Conservation (phyloP, 2,888 invertebrate genomes). For the Phymatocera aterrima region DNA sequence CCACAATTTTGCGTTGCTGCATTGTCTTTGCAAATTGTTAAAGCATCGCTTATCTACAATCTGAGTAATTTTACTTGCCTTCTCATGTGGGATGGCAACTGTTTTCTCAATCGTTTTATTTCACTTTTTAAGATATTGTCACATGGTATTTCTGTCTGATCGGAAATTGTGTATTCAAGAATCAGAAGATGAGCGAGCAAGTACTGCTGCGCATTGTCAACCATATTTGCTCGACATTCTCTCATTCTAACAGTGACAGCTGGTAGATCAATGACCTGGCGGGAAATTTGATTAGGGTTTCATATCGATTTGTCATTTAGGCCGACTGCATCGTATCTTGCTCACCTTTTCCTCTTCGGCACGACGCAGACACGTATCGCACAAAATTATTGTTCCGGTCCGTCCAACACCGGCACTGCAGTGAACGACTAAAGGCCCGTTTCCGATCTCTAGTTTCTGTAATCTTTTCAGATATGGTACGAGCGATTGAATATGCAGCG, state of each 20-base stretch:
- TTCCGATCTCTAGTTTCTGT: conserved; percentile 66
- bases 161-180: conserved; percentile 71
- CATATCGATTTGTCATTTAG: too few species aligned
- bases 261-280: conserved; percentile 61
- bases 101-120: conserved; percentile 62
- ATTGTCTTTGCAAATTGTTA: neutral
- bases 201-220: conserved; percentile 73
- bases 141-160: conserved; percentile 70
- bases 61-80: conserved; percentile 61
- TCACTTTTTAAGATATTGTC: conserved; percentile 62
- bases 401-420: conserved; percentile 81
- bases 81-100: conserved; percentile 63
- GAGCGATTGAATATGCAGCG: conserved; percentile 70
- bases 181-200: conserved; percentile 74
- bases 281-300: neutral
- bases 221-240: conserved; percentile 64
- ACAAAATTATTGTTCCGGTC: conserved; percentile 80
- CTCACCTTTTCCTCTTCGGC: conserved; percentile 71
- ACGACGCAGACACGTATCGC: conserved; percentile 77
- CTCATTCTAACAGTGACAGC: conserved; percentile 57
- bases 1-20: neutral
- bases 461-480: conserved; percentile 71
- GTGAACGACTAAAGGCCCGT: conserved; percentile 76
- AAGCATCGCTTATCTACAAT: neutral
- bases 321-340: neutral